phyloP scores from a whole-genome alignment of 2,888 invertebrate species.

The Eupithecia dodoneata region DNA sequence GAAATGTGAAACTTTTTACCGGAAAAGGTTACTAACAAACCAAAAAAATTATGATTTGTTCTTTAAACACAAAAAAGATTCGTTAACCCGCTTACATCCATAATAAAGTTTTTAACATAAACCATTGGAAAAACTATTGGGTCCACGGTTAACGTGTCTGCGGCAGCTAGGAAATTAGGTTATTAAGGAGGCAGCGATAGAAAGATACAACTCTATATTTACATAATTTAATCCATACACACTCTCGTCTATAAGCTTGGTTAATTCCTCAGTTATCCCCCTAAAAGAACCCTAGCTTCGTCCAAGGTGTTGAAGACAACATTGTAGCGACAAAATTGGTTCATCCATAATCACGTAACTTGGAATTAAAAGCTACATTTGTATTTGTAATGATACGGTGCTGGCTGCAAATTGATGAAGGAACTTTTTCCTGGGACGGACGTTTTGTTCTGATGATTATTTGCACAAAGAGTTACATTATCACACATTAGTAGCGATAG shows the following conservation, averaged over 20 bases:
- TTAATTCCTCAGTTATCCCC: background rate
- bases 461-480: background rate
- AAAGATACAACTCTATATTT: no score
- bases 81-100: no score
- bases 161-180: background rate
- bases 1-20: background rate
- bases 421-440: conserved; percentile 32
- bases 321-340: conserved; percentile 55
- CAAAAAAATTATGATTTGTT: background rate
- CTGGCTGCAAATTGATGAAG: conserved; percentile 44
- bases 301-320: conserved; percentile 37
- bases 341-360: conserved; percentile 49
- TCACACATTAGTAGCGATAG: background rate
- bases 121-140: background rate
- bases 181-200: background rate
- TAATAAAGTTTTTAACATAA: no score
- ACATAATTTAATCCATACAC: background rate
- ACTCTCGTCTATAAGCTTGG: background rate
- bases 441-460: conserved; percentile 22
- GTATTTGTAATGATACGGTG: conserved; percentile 51
- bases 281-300: conserved; percentile 9
- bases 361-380: conserved; percentile 52
- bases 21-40: background rate
- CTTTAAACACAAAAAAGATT: no score
- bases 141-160: background rate